phyloP scores from a whole-genome alignment of 2,113 vertebrate species.

The Dissostichus mawsoni region DNA sequence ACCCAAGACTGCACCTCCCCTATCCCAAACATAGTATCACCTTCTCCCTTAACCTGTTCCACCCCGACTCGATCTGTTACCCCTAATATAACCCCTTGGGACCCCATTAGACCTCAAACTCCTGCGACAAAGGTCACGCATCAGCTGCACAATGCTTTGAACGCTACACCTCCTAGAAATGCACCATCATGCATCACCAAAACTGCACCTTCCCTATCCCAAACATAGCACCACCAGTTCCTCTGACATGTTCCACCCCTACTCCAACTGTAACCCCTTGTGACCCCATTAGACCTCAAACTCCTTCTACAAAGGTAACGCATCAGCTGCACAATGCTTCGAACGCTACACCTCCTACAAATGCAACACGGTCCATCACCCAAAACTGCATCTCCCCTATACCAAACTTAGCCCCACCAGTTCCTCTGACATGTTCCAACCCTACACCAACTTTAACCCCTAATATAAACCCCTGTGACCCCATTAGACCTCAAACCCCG shows the following conservation, averaged over 20 bases:
- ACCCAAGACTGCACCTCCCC: conserved; percentile 46
- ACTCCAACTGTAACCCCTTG: conserved; percentile 58
- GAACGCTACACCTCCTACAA: neutral
- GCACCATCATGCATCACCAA: conserved; percentile 34
- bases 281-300: too few species aligned
- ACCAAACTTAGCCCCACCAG: conserved; percentile 13
- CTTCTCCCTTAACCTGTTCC: conserved; percentile 21
- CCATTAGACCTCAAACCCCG: too few species aligned
- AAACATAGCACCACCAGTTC: conserved; percentile 18
- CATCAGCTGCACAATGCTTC: too few species aligned
- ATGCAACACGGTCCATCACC: conserved; percentile 25
- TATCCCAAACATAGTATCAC: conserved; percentile 13
- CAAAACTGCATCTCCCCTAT: conserved; percentile 43
- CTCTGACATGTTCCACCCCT: conserved; percentile 29
- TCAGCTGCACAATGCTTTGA: too few species aligned
- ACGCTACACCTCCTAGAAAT: neutral
- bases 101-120: too few species aligned
- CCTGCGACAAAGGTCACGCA: too few species aligned
- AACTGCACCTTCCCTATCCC: conserved; percentile 38
- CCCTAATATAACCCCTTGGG: too few species aligned
- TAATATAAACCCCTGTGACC: too few species aligned
- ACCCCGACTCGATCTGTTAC: conserved; percentile 21
- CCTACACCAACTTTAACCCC: conserved; percentile 20
- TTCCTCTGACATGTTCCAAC: conserved; percentile 26
- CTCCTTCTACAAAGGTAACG: too few species aligned